Evolutionary conservation across 2,888 invertebrate genomes (phyloP), one percentile per base, ranked within the genome.

Genomic region (Chrysina gloriosa): DNA sequence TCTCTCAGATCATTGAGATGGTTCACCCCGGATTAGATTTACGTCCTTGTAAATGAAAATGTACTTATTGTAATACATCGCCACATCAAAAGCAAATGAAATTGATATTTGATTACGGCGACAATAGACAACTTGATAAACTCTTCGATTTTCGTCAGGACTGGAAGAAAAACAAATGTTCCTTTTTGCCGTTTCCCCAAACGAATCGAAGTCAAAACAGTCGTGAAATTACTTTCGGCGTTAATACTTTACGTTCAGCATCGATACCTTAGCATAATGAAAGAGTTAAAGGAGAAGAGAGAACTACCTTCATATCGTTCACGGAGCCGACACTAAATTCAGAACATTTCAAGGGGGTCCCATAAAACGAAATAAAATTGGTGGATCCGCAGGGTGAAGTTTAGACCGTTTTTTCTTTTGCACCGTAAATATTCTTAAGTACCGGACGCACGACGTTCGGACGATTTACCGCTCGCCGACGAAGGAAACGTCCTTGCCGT

Each of bases 341-440:
- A 45, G 66, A 56, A 56, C 48, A 61, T 56, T 58, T 61, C 58
- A 31, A 23, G 36, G 31, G 48, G 58, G 34, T 27, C 25, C 66
- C 52, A 56, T 61, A 61, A 65, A 61, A 56, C 61, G 61, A 65
- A 70, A 67, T 65, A 69, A 68, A 68, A 71, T 45, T 64, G 54
- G 42, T 34, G 61, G 36, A 19, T n/a, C 23, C 14, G 65, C 23
- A 42, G 16, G 31, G 9, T 16, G 61, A 42, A 29, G 48, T 50
- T 65, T 67, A 39, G 64, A 63, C 72, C 70, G 73, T 74, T 77
- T 70, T 70, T 71, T 74, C 50, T 52, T 52, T 61, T 61, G 27
- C 58, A 61, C 78, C 77, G 80, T 81, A 81, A 81, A 82, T 81
- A 80, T 80, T 79, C 80, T 79, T 79, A 80, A 82, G 82, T 77